Conservation (phyloP, 2,113 vertebrate species). For the Lamprologus callipterus region DNA sequence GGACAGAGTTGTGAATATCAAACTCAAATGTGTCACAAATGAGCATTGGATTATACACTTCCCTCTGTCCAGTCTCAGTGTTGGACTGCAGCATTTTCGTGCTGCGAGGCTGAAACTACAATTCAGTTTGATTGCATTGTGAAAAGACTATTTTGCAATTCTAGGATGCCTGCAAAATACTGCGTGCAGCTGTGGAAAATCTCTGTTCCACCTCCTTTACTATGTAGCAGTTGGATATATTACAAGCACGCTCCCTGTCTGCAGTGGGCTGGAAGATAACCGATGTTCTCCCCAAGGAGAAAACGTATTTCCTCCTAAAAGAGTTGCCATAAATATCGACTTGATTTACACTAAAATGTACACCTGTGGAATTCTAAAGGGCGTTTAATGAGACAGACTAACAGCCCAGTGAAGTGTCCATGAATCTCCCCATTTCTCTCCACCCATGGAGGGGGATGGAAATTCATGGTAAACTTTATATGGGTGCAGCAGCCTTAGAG, state of each 20-base stretch:
- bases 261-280: slow-evolving; percentile 36
- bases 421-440: slow-evolving; percentile 38
- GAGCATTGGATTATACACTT: slow-evolving; percentile 46
- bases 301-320: slow-evolving; percentile 41
- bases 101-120: slow-evolving; percentile 13
- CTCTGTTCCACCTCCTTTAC: not conserved
- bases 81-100: not conserved
- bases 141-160: slow-evolving; percentile 41
- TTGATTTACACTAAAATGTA: slow-evolving; percentile 51
- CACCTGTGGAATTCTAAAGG: slow-evolving; percentile 45
- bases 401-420: slow-evolving; percentile 35
- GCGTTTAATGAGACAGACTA: slow-evolving; percentile 50
- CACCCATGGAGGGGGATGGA: not conserved
- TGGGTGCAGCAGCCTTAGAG: not conserved
- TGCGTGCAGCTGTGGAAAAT: slow-evolving; percentile 31
- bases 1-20: slow-evolving; percentile 60
- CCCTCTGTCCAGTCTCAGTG: slow-evolving; percentile 18
- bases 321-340: slow-evolving; percentile 46
- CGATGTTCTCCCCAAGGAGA: slow-evolving; percentile 21
- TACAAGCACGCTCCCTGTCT: not conserved
- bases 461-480: slow-evolving; percentile 46
- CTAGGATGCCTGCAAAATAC: slow-evolving; percentile 28
- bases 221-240: slow-evolving; percentile 37
- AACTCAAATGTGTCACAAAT: slow-evolving; percentile 63
- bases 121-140: slow-evolving; percentile 47